Evolutionary conservation across 1,140 invertebrate species (phyloP).

Genomic region (Pseudomyrmex gracilis): DNA sequence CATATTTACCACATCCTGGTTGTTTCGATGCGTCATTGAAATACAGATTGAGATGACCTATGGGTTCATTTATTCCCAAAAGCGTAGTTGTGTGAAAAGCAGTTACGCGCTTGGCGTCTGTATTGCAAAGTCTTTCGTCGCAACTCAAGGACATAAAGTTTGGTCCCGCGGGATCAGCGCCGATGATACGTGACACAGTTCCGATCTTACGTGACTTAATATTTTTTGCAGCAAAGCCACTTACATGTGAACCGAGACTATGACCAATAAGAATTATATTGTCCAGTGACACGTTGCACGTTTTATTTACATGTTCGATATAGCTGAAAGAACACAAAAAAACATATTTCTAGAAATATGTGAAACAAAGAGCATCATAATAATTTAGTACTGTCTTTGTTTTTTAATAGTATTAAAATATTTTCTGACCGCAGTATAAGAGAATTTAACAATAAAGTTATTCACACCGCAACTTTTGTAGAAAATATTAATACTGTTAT

Average conservation of each 20-base stretch:
- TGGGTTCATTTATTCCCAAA: too few relatives aligned
- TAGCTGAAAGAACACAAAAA: conserved; percentile 29
- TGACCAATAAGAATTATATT: conserved; percentile 48
- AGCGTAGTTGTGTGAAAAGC: neutral
- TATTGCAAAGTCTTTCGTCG: neutral
- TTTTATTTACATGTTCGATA: neutral
- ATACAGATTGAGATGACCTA: neutral
- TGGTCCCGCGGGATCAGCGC: conserved; percentile 52
- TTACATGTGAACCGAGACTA: conserved; percentile 63
- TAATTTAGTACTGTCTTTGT: too few relatives aligned
- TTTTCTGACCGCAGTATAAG: too few relatives aligned
- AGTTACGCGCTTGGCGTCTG: conserved; percentile 23
- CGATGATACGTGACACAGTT: neutral
- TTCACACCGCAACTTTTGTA: too few relatives aligned
- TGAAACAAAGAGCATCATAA: too few relatives aligned
- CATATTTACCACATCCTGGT: conserved; percentile 45
- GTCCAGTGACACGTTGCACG: neutral
- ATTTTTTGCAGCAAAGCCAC: conserved; percentile 29
- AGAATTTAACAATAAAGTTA: too few relatives aligned
- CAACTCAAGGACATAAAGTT: neutral
- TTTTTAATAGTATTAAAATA: too few relatives aligned
- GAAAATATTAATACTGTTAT: too few relatives aligned
- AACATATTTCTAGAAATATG: neutral
- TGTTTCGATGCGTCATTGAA: conserved; percentile 2
- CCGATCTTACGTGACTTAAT: fast-evolving